Evolutionary conservation across 1,140 invertebrate species (phyloP), one percentile per base, ranked within the genome.

Genomic region (Mesaphorura yosii): DNA sequence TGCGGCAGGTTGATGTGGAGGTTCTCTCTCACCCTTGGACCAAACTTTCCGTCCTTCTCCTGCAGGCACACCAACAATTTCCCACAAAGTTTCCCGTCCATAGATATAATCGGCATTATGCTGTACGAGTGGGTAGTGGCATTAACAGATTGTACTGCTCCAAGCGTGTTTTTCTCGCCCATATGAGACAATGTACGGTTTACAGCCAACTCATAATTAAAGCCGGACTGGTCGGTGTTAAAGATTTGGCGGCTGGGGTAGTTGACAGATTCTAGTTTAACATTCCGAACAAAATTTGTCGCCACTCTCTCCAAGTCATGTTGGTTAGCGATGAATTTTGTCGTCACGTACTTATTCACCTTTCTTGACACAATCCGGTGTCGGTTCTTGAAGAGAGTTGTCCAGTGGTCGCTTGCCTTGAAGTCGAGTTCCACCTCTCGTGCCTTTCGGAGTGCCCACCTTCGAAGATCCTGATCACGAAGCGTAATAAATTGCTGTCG

Each of bases 191-290:
- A 31, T 31, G 49, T 55, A 14, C 44, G 22, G 15, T 14, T n/a
- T 12, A 22, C 2, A 15, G 25, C 31, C 2, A 55, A 22, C 26
- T 48, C 53, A 49, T 50, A 50, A 2, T 25, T 38, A 39, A 60
- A 48, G 7, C 58, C 58, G 19, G 14, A 14, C 41, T 58, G 56
- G 27, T 59, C 57, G 14, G 53, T 38, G 27, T 56, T 59, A 2
- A 3, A 48, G 12, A 60, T 44, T 10, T 10, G 10, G n/a, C n/a
- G 31, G 10, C 10, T 10, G n/a, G 10, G 10, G n/a, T 34, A 34
- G n/a, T 34, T 34, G n/a, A 10, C 31, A 10, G n/a, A 10, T 10
- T 34, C 10, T 10, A n/a, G 31, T 34, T 34, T 34, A 34, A 34
- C 31, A n/a, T 10, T 10, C 10, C n/a, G 10, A n/a, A 34, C 31